Evolutionary conservation across 2,888 invertebrate species (phyloP), one percentile per base, ranked within the genome.

Genomic region (Bugulina stolonifera): DNA sequence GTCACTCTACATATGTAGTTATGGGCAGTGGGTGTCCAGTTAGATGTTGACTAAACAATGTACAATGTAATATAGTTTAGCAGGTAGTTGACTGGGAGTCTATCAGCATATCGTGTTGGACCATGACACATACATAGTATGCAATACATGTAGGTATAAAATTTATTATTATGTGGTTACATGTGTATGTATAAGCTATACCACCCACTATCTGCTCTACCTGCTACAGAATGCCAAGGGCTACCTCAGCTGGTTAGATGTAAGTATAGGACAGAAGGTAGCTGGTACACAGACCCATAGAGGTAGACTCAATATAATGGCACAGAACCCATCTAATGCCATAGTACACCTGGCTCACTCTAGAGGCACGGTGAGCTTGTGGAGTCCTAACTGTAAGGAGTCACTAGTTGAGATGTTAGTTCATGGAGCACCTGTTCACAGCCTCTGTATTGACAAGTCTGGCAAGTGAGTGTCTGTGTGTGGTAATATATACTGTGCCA

Each of bases 311-410:
- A 88, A 85, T 72, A 88, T 92, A 1, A 90, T 99, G 90, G 89
- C 91, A 0, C 94, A 96, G 80, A 99, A 99, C 86, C 96, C 97
- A 0, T 89, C 89, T 79, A 99, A 98, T 86, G 99, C 93, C 0
- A 89, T 94, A 1, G 81, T 97, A 2, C 92, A 93, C 79, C 85
- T 93, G n/a, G 98, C 97, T 0, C 91, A 93, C 83, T 87, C 91
- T 0, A 91, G 92, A 84, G 97, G 97, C 23, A 90, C 93, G 0
- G 94, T 99, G 0, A 91, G 93, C 0, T 89, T 99, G 89, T 99
- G 98, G 99, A 90, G 94, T 2, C 99, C 99, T 0, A 93, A 89
- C 78, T 87, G 89, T 0, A 89, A 89, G 76, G 90, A 93, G 74
- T 93, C 97, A 0, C 85, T 98, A 69, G 94, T 92, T 0, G 93